Base-by-base conservation (phyloP, 2,888 invertebrate species). In the Rutpela maculata region DNA sequence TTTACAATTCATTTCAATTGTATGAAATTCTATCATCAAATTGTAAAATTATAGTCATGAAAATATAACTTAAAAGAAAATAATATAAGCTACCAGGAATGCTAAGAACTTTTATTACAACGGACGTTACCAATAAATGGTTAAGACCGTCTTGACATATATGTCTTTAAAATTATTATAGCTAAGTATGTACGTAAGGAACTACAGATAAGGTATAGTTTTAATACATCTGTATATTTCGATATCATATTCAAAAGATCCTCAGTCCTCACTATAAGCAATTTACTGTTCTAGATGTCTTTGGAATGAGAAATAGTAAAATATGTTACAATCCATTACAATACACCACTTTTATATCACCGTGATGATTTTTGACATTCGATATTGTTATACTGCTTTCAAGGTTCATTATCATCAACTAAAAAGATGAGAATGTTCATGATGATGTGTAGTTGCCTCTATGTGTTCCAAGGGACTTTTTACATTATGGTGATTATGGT, bases 391-490 rank as follows among this genome's bases (percentile, higher is more conserved):
- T n/a, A n/a, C 50, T 17, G 50, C 6, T n/a, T 50, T n/a, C 15
- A n/a, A 6, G 11, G 11, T 2, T 50, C 6, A 1, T n/a, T 6
- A 6, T n/a, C 11, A 67, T 67, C 55, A 67, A 67, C 67, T 67
- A 55, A 67, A 55, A 17, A 67, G 67, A 26, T 17, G 65, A 0
- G 4, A 2, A 11, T 38, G n/a, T 18, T 65, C 35, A 15, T 65
- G 55, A 22, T 56, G 26, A 55, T 55, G 67, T 22, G 67, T 55
- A 26, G 67, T 55, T 22, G n/a, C 22, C 12, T 67, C 65, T 11
- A 15, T 18, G 1, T 50, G 65, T 12, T 19, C 55, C 26, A 55
- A 9, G 60, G 15, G 11, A 19, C 10, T 22, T 22, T 22, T n/a
- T n/a, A n/a, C 19, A 43, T 19, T 12, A 19, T 70, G 43, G 50